Evolutionary conservation across 2,113 vertebrate genomes (phyloP).

Genomic region (Oryzias melastigma): DNA sequence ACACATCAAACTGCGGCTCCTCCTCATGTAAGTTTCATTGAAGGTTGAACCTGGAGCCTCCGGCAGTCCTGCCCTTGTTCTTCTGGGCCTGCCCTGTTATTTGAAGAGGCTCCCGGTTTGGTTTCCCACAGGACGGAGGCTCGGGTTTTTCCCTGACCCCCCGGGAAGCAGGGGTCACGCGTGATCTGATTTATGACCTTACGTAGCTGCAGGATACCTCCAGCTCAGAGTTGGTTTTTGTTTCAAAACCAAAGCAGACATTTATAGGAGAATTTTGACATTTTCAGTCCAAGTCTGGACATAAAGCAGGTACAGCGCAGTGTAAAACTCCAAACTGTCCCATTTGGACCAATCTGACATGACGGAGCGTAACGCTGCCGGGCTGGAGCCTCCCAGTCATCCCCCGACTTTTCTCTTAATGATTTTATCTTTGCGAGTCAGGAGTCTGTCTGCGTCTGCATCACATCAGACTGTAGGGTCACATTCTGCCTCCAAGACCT

Average conservation of each 20-base stretch:
- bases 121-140: conserved; percentile 61
- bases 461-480: conserved; percentile 33
- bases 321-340: conserved; percentile 42
- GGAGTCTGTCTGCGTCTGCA: conserved; percentile 13
- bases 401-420: conserved; percentile 37
- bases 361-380: conserved; percentile 20
- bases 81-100: conserved; percentile 54
- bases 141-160: conserved; percentile 47
- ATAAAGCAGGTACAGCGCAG: conserved; percentile 14
- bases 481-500: background rate
- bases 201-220: conserved; percentile 64
- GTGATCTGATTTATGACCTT: conserved; percentile 78
- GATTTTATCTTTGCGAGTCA: conserved; percentile 36
- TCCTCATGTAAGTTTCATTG: conserved; percentile 45
- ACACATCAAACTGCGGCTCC: conserved; percentile 42
- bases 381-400: conserved; percentile 36
- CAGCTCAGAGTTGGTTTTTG: conserved; percentile 57
- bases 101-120: conserved; percentile 59
- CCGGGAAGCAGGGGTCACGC: conserved; percentile 64
- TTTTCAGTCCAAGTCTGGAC: conserved; percentile 9
- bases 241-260: conserved; percentile 38
- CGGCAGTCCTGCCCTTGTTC: conserved; percentile 34
- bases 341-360: conserved; percentile 30
- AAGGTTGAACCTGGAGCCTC: conserved; percentile 12
- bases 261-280: conserved; percentile 7